A percentile compares a stretch with the other conserved stretches of the same genome.
phyloP scores from a whole-genome alignment of 1,140 invertebrate genomes.

The Dufourea novaeangliae region DNA sequence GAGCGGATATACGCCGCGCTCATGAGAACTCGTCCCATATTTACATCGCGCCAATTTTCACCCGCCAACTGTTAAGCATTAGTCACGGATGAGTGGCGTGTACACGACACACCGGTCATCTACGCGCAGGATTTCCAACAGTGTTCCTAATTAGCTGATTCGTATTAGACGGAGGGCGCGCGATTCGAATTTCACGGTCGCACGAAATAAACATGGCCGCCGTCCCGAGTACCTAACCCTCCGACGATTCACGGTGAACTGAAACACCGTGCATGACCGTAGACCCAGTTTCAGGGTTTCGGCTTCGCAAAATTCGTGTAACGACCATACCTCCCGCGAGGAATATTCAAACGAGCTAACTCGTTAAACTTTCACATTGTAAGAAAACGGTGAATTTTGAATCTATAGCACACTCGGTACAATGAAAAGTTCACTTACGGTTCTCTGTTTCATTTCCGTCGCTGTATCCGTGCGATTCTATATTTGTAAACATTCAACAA shows the following conservation, averaged over 20 bases:
- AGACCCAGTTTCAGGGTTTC: too few species aligned
- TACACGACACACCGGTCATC: constrained; percentile 9
- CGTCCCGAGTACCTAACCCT: too few species aligned
- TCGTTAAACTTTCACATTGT: too few species aligned
- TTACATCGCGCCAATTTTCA: constrained; percentile 63
- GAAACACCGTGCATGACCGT: background rate
- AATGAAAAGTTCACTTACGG: too few species aligned
- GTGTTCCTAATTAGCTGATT: constrained; percentile 42
- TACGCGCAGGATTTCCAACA: constrained; percentile 35
- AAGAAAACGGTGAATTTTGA: background rate
- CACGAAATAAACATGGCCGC: background rate
- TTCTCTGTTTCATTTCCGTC: too few species aligned
- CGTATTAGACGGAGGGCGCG: background rate
- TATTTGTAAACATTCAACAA: too few species aligned
- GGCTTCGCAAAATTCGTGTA: too few species aligned
- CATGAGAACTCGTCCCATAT: constrained; percentile 55
- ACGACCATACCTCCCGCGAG: too few species aligned
- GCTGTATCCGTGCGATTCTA: too few species aligned
- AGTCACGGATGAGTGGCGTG: constrained; percentile 44
- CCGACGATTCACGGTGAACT: background rate
- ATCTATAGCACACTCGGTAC: background rate
- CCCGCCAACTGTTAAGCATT: constrained; percentile 56
- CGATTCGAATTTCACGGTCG: constrained; percentile 19
- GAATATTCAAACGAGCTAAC: too few species aligned
- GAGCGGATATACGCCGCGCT: constrained; percentile 42